A percentile compares a stretch with the other conserved stretches of the same genome.
These are phyloP conservation scores for Agonopterix subpropinquella DNA, from an alignment of 2,888 invertebrate genomes.

Conservation along the genomic window DNA sequence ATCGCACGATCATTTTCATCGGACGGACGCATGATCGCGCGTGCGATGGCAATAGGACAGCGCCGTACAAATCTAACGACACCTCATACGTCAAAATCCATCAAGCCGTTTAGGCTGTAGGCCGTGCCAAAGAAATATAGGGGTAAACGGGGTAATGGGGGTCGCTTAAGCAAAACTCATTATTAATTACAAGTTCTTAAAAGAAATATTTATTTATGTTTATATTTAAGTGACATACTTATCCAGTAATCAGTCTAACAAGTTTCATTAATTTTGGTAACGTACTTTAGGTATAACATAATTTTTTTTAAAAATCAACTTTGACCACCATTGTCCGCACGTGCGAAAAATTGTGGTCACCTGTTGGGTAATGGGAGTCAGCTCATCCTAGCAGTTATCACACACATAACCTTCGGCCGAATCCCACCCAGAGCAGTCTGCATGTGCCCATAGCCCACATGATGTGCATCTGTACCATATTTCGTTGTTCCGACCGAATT, in stretches of 20 bases:
- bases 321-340: not conserved
- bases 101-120: no score
- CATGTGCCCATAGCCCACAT: constrained; percentile 16
- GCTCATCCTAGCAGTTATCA: not conserved
- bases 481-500: constrained; percentile 12
- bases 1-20: no score
- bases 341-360: not conserved
- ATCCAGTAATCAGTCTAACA: not conserved
- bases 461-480: constrained; percentile 15
- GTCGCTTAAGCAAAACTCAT: no score
- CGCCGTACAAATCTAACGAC: no score
- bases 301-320: not conserved
- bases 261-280: not conserved
- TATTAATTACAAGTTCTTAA: no score
- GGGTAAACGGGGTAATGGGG: no score
- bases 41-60: no score
- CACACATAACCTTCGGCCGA: not conserved
- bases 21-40: no score
- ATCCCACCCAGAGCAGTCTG: constrained; percentile 11
- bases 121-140: no score
- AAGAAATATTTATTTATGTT: no score
- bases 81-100: no score
- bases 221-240: no score
- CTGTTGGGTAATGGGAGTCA: not conserved
- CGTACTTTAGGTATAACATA: not conserved